Evolutionary conservation across 2,888 invertebrate genomes (phyloP).

Genomic region (Drosophila merina): DNA sequence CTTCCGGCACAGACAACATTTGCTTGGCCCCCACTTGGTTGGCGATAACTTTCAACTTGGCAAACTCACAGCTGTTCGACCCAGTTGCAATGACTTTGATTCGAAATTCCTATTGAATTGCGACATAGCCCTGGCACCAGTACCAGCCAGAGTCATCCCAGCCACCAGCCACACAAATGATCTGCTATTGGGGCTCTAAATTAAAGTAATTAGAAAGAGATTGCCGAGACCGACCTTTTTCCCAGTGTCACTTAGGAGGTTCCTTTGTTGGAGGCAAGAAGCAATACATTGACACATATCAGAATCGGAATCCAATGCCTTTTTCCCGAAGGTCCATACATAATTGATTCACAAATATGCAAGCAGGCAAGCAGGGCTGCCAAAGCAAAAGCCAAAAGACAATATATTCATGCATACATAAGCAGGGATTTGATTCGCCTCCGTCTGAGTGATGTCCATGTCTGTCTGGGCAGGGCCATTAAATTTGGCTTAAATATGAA

Average conservation of each 20-base stretch:
- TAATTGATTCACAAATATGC: conserved; percentile 48
- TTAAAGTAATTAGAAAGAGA: conserved; percentile 46
- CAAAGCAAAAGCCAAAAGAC: conserved; percentile 28
- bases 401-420: conserved; percentile 56
- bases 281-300: conserved; percentile 37
- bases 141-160: background rate
- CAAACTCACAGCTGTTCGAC: conserved; percentile 45
- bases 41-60: conserved; percentile 47
- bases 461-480: conserved; percentile 38
- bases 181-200: conserved; percentile 25
- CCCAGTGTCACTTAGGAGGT: conserved; percentile 24
- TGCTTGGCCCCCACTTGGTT: conserved; percentile 55
- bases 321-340: conserved; percentile 19
- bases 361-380: conserved; percentile 2
- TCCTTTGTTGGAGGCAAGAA: background rate
- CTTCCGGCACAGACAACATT: conserved; percentile 70
- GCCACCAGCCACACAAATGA: conserved; percentile 16
- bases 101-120: conserved; percentile 42
- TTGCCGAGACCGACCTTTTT: conserved; percentile 25
- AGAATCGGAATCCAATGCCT: conserved; percentile 16
- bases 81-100: conserved; percentile 56
- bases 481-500: conserved; percentile 57
- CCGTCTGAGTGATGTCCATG: conserved; percentile 11
- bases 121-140: background rate
- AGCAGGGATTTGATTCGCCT: conserved; percentile 48